Conservation (phyloP, 2,797 vertebrate genomes). For the Oreortyx pictus region DNA sequence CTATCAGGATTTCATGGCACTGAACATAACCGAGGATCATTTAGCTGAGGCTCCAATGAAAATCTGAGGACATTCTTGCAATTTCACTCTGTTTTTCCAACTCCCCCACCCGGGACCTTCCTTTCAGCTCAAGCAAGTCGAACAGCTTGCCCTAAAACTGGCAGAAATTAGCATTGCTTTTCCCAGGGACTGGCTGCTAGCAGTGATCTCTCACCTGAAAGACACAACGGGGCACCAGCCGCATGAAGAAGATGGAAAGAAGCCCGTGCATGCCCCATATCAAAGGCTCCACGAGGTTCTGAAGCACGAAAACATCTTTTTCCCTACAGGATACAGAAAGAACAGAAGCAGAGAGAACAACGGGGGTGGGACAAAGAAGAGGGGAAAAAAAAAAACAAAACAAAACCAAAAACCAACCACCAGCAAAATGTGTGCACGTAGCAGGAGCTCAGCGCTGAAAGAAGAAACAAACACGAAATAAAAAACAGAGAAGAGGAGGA, state of each 20-base stretch:
- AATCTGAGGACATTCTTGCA: not conserved
- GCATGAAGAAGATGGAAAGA: not conserved
- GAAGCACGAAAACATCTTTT: not conserved
- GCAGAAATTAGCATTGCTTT: not conserved
- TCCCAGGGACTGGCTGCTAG: not conserved
- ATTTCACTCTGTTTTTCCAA: not conserved
- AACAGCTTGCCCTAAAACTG: not conserved
- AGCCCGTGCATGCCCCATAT: not conserved
- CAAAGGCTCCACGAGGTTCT: not conserved
- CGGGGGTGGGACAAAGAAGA: not conserved
- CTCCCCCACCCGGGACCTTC: not conserved
- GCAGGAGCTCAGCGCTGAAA: not conserved
- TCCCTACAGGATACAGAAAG: not conserved
- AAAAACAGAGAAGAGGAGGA: not conserved
- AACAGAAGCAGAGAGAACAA: not conserved
- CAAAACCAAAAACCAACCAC: too few species aligned
- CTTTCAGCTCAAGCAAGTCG: not conserved
- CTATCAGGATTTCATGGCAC: not conserved
- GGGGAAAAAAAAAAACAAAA: not conserved
- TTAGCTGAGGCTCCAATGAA: not conserved
- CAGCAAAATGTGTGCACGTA: not conserved
- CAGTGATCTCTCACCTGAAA: not conserved
- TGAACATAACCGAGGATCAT: rapidly evolving
- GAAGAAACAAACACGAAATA: not conserved
- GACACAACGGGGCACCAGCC: not conserved